Percentiles rank a stretch among this genome's conserved stretches.
Evolutionary conservation across 2,113 vertebrate species (phyloP).

Genomic region (Pollachius pollachius): DNA sequence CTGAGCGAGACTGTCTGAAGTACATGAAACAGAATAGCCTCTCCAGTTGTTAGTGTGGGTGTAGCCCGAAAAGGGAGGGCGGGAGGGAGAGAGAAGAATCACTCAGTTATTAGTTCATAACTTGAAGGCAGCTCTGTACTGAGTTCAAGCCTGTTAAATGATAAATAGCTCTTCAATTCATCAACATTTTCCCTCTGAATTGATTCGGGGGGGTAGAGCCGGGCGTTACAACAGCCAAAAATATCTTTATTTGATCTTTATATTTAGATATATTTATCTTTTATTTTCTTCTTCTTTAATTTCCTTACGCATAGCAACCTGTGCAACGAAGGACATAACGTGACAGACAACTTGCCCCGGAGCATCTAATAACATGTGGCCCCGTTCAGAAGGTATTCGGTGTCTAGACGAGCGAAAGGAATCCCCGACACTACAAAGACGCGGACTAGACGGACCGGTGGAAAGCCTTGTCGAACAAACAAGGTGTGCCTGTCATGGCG

Average conservation of each 20-base stretch:
- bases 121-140: background rate
- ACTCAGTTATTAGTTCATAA: background rate
- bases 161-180: slow-evolving; percentile 2
- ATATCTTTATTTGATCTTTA: background rate
- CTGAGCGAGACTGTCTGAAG: slow-evolving; percentile 54
- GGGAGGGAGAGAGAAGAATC: slow-evolving; percentile 15
- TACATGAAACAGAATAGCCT: slow-evolving; percentile 56
- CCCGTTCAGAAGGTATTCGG: slow-evolving; percentile 43
- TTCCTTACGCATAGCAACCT: background rate
- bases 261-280: too few relatives aligned
- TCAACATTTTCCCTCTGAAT: background rate
- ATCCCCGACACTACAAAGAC: slow-evolving; percentile 44
- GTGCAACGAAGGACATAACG: too few relatives aligned
- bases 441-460: slow-evolving; percentile 34
- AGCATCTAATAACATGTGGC: background rate
- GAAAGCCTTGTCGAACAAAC: slow-evolving; percentile 62
- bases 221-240: background rate
- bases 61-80: slow-evolving; percentile 6
- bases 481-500: slow-evolving; percentile 62
- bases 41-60: slow-evolving; percentile 49
- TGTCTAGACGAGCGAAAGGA: slow-evolving; percentile 42
- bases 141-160: slow-evolving; percentile 4
- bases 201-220: background rate
- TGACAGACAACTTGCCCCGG: too few relatives aligned
- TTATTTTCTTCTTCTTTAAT: slow-evolving; percentile 3